phyloP scores from a whole-genome alignment of 2,888 invertebrate genomes.

The Boloria selene region DNA sequence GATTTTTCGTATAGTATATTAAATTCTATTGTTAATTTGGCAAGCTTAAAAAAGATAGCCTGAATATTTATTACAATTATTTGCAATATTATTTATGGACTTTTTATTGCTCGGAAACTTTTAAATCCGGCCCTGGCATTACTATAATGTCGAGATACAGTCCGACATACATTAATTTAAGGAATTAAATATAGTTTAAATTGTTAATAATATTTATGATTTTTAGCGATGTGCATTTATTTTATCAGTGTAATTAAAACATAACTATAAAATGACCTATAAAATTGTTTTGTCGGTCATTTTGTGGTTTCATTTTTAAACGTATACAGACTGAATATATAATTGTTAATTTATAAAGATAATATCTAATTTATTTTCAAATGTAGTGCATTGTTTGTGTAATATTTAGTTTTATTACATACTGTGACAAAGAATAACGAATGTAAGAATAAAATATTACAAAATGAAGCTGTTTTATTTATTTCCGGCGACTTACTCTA shows the following conservation, averaged over 20 bases:
- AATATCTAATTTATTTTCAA: conserved; percentile 55
- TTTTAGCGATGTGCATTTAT: conserved; percentile 6
- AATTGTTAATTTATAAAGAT: conserved; percentile 64
- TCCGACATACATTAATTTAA: too few species aligned
- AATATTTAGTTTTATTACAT: not conserved
- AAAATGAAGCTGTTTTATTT: conserved; percentile 1
- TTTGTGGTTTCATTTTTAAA: conserved; percentile 40
- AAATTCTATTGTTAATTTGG: too few species aligned
- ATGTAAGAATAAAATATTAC: conserved; percentile 17
- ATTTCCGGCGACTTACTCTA: too few species aligned
- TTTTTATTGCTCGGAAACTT: too few species aligned
- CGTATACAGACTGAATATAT: conserved; percentile 65
- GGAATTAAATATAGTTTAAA: too few species aligned
- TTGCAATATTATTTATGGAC: too few species aligned
- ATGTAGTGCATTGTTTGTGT: not conserved
- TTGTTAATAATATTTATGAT: too few species aligned
- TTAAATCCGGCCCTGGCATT: too few species aligned
- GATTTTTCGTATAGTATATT: too few species aligned
- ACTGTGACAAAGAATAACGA: conserved; percentile 22
- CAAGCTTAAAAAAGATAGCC: too few species aligned
- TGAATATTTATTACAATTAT: too few species aligned
- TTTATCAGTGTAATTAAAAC: not conserved
- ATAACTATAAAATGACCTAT: conserved; percentile 14
- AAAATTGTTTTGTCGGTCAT: conserved; percentile 37
- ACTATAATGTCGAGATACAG: too few species aligned